Evolutionary conservation across 1,140 invertebrate genomes (phyloP).

Genomic region (Helicoverpa armigera): DNA sequence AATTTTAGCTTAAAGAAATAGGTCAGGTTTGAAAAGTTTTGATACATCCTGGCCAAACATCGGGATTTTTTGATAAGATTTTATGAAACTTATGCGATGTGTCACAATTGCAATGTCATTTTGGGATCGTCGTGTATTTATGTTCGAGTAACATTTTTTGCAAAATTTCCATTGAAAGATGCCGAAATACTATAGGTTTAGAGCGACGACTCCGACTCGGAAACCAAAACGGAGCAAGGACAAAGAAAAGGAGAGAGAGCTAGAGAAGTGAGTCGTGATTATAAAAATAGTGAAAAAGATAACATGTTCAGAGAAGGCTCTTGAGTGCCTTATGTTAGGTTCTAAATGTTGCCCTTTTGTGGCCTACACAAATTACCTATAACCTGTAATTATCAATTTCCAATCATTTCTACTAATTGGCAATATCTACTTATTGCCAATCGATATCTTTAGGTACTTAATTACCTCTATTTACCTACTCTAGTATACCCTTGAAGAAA

Average conservation of each 20-base stretch:
- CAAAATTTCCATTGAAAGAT: constrained; percentile 76
- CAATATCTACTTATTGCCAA: no score
- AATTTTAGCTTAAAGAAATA: neutral
- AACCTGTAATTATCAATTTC: no score
- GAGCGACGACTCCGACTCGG: constrained; percentile 73
- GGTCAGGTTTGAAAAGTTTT: neutral
- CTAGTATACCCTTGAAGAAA: no score
- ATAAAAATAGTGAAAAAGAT: neutral
- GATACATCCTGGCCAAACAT: neutral
- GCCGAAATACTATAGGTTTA: constrained; percentile 81
- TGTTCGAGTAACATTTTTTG: constrained; percentile 59
- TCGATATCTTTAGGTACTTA: no score
- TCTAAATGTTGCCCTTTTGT: no score
- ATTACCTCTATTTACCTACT: no score
- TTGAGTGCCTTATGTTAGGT: no score
- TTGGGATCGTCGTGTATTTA: constrained; percentile 52
- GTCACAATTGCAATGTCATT: constrained; percentile 57
- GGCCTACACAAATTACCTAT: no score
- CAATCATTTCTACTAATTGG: no score
- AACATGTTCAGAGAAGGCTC: no score
- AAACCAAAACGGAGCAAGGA: constrained; percentile 68
- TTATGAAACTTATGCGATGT: neutral
- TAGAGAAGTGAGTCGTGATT: constrained; percentile 61
- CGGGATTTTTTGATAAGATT: neutral
- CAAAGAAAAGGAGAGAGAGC: constrained; percentile 67